Evolutionary conservation across 2,888 invertebrate genomes (phyloP).

Genomic region (Bembecia ichneumoniformis): DNA sequence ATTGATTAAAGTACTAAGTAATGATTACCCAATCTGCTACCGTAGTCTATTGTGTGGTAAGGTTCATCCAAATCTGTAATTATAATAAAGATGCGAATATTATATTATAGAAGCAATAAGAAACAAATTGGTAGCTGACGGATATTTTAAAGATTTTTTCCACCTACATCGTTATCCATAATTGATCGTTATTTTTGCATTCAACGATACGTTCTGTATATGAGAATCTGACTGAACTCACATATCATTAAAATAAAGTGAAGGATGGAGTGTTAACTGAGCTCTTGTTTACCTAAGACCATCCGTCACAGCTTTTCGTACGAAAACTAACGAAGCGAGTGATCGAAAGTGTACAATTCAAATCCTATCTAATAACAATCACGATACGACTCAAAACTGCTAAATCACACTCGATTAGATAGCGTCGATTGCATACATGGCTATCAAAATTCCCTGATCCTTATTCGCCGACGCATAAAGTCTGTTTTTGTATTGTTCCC

Average conservation of each 20-base stretch:
- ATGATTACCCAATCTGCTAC: too few species aligned
- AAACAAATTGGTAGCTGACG: too few species aligned
- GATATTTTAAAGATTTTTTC: too few species aligned
- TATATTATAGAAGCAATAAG: too few species aligned
- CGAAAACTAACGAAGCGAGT: slow-evolving; percentile 19
- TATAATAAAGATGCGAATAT: too few species aligned
- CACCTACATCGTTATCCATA: too few species aligned
- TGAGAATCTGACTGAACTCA: background rate
- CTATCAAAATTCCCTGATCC: slow-evolving; percentile 22
- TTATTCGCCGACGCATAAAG: slow-evolving; percentile 24
- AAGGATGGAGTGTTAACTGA: slow-evolving; percentile 30
- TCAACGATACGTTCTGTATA: too few species aligned
- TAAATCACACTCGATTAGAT: slow-evolving; percentile 17
- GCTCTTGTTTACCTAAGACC: slow-evolving; percentile 13
- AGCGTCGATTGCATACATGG: slow-evolving; percentile 22
- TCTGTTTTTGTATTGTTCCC: slow-evolving; percentile 32
- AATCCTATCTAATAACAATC: slow-evolving; percentile 23
- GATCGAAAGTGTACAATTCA: background rate
- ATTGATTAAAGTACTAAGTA: too few species aligned
- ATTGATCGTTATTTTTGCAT: too few species aligned
- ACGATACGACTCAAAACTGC: slow-evolving; percentile 25
- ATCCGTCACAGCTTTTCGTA: slow-evolving; percentile 28
- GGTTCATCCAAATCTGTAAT: too few species aligned
- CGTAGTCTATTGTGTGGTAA: too few species aligned
- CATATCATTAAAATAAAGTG: slow-evolving; percentile 12